Evolutionary conservation across 2,113 vertebrate species (phyloP).

Genomic region (Halichoerus grypus): DNA sequence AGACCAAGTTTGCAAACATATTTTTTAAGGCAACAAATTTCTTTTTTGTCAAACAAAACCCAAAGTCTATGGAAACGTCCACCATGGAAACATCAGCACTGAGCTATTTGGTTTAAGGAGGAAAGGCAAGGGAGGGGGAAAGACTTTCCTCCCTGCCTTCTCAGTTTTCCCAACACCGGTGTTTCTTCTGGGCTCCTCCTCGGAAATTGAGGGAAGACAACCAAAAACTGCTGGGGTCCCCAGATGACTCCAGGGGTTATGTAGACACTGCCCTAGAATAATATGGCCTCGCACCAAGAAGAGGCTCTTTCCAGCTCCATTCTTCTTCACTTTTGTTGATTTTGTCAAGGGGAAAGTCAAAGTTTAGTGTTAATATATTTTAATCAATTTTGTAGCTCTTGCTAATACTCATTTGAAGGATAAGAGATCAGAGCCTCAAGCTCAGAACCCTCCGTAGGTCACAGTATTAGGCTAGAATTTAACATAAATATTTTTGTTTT

Average conservation of each 20-base stretch:
- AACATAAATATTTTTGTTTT: background rate
- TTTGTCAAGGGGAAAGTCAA: background rate
- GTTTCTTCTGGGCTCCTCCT: background rate
- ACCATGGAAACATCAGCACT: background rate
- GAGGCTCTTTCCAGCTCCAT: background rate
- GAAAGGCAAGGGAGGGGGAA: background rate
- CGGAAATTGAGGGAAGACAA: background rate
- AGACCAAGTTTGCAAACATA: background rate
- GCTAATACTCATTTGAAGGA: background rate
- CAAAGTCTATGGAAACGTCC: background rate
- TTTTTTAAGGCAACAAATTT: background rate
- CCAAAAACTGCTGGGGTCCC: background rate
- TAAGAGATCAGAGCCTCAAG: background rate
- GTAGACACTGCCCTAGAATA: background rate
- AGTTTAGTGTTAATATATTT: background rate
- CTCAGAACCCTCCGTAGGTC: background rate
- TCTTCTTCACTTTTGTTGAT: background rate
- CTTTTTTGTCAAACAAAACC: background rate
- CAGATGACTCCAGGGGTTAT: background rate
- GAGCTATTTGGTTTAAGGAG: background rate
- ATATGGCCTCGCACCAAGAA: background rate
- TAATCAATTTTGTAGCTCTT: background rate
- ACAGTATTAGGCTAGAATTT: background rate
- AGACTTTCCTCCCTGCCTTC: background rate
- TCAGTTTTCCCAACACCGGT: background rate